Evolutionary conservation across 2,888 invertebrate genomes (phyloP).

Genomic region (Bombyx huttoni): DNA sequence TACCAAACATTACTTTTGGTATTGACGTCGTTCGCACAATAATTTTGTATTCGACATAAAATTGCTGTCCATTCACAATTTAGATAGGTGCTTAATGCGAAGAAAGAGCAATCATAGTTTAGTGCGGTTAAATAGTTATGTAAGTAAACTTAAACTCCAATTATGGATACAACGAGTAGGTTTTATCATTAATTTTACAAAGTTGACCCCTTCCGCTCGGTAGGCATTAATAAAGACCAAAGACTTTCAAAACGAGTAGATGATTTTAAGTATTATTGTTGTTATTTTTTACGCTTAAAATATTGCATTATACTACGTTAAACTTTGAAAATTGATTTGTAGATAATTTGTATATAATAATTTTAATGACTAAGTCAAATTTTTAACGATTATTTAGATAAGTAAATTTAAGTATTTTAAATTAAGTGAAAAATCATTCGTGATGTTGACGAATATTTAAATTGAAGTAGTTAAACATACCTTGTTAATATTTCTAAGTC

Average conservation of each 20-base stretch:
- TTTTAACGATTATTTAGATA: conserved; percentile 5
- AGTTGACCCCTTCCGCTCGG: conserved; percentile 32
- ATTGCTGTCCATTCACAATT: conserved; percentile 30
- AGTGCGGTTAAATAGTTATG: conserved; percentile 23
- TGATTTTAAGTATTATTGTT: conserved; percentile 23
- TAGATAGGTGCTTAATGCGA: conserved; percentile 39
- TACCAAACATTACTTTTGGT: conserved; percentile 2
- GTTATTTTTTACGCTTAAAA: conserved; percentile 32
- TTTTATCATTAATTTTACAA: conserved; percentile 25
- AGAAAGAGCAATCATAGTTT: conserved; percentile 36
- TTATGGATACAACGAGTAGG: conserved; percentile 47
- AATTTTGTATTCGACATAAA: conserved; percentile 15
- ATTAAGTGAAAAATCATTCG: background rate
- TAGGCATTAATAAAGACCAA: conserved; percentile 23
- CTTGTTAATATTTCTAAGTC: background rate
- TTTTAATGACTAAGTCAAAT: conserved; percentile 18
- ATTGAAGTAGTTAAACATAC: background rate
- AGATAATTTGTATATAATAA: conserved; percentile 32
- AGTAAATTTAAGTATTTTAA: background rate
- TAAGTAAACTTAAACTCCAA: conserved; percentile 20
- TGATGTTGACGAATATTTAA: background rate
- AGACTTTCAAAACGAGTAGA: conserved; percentile 12
- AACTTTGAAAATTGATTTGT: conserved; percentile 16
- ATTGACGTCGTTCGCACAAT: conserved; percentile 24
- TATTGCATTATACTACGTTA: conserved; percentile 16